These are phyloP conservation scores for Campopleginae sp. DNA, from an alignment of 2,888 invertebrate species.

Conservation along the genomic window DNA sequence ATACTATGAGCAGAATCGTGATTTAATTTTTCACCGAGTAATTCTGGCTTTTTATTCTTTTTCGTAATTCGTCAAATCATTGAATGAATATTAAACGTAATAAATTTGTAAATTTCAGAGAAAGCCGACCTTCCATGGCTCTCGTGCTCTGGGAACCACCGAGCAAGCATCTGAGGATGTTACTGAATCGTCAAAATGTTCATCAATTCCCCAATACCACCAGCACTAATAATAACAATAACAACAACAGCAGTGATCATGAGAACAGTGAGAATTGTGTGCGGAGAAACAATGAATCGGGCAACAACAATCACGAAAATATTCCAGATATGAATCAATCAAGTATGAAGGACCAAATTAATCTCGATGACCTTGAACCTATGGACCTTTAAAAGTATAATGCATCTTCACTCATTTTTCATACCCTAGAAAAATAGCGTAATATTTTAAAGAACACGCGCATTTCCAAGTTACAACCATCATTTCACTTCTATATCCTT, in stretches of 20 bases:
- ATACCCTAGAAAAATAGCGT: conserved; percentile 13
- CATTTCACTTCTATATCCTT: not conserved
- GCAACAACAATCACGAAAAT: conserved; percentile 73
- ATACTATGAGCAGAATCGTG: not conserved
- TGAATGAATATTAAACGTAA: conserved; percentile 68
- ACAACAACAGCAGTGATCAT: conserved; percentile 68
- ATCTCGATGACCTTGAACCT: conserved; percentile 76
- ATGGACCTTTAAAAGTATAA: conserved; percentile 80
- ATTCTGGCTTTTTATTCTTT: not conserved
- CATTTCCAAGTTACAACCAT: not conserved
- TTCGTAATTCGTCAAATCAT: conserved; percentile 18
- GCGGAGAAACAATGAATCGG: conserved; percentile 64
- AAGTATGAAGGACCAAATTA: conserved; percentile 67
- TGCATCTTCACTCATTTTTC: not conserved
- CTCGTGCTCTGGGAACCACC: conserved; percentile 93
- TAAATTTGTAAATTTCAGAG: conserved; percentile 83
- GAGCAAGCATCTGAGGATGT: conserved; percentile 85
- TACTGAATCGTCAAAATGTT: conserved; percentile 73
- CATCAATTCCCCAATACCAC: conserved; percentile 67
- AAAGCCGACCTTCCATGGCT: conserved; percentile 90
- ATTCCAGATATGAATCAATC: conserved; percentile 79
- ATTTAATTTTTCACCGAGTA: not conserved
- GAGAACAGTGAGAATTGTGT: conserved; percentile 71
- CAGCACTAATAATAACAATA: conserved; percentile 69
- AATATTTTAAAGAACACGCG: not conserved